Conservation (phyloP, 2,888 invertebrate species). For the Scaptomyza caliginosa region DNA sequence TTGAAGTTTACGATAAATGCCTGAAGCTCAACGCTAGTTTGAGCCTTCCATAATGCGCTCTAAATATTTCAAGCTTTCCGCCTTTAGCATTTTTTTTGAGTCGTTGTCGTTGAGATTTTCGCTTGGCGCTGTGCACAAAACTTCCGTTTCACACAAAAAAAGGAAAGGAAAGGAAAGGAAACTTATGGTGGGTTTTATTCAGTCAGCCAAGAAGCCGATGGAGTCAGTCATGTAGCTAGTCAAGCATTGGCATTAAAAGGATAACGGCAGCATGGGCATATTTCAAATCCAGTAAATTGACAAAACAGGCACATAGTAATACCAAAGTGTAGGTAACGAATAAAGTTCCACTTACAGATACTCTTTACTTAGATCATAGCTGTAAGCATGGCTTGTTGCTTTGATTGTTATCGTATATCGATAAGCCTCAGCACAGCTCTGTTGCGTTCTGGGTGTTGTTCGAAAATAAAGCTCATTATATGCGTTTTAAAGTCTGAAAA, state of each 20-base stretch:
- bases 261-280: constrained; percentile 35
- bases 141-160: constrained; percentile 52
- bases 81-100: constrained; percentile 10
- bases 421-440: not conserved
- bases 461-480: constrained; percentile 17
- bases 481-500: constrained; percentile 63
- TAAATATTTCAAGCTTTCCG: constrained; percentile 64
- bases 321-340: not conserved
- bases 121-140: constrained; percentile 17
- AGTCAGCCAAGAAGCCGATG: not conserved
- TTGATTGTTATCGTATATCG: too few relatives aligned
- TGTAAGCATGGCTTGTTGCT: not conserved
- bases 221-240: constrained; percentile 5
- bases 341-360: not conserved
- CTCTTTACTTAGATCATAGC: too few relatives aligned
- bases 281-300: constrained; percentile 62
- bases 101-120: constrained; percentile 32
- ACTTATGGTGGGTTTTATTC: constrained; percentile 46
- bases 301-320: constrained; percentile 61
- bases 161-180: too few relatives aligned
- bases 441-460: not conserved
- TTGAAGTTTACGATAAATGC: constrained; percentile 81
- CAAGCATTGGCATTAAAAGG: constrained; percentile 49
- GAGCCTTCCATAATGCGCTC: constrained; percentile 59
- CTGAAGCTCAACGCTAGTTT: constrained; percentile 59